A percentile compares a stretch with the other conserved stretches of the same genome.
phyloP scores from a whole-genome alignment of 64 coral and sea anemone species.

The Porites australiensis region DNA sequence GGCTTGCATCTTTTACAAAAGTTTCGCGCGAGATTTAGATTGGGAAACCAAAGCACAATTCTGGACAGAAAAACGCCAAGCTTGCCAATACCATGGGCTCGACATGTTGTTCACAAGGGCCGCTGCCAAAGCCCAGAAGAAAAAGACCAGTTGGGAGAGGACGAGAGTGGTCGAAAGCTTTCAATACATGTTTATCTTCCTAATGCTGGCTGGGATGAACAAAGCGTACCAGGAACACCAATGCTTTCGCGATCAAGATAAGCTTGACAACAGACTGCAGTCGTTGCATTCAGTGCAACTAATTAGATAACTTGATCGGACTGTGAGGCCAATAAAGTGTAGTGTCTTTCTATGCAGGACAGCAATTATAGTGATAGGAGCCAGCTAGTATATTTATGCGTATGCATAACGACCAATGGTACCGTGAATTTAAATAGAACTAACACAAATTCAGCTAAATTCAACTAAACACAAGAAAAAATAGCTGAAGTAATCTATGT shows the following conservation, averaged over 20 bases:
- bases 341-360: too few species aligned
- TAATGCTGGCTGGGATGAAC: slow-evolving; percentile 44
- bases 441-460: too few species aligned
- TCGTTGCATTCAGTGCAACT: background rate
- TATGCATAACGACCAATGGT: too few species aligned
- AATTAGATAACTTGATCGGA: background rate
- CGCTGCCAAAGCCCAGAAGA: background rate
- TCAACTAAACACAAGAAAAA: too few species aligned
- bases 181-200: slow-evolving; percentile 79
- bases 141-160: slow-evolving; percentile 27
- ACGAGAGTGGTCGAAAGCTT: slow-evolving; percentile 69
- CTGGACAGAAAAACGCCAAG: slow-evolving; percentile 11
- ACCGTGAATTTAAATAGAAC: too few species aligned
- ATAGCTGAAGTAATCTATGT: too few species aligned
- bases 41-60: slow-evolving; percentile 32
- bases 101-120: slow-evolving; percentile 39
- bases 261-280: background rate
- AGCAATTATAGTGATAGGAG: too few species aligned
- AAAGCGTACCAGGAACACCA: background rate
- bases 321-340: too few species aligned
- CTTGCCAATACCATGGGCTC: slow-evolving; percentile 62
- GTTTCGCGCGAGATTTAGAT: slow-evolving; percentile 49
- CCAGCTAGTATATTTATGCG: too few species aligned
- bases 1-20: slow-evolving; percentile 51
- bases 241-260: background rate